Evolutionary conservation across 2,888 invertebrate species (phyloP).

Genomic region (Coenonympha arcania): DNA sequence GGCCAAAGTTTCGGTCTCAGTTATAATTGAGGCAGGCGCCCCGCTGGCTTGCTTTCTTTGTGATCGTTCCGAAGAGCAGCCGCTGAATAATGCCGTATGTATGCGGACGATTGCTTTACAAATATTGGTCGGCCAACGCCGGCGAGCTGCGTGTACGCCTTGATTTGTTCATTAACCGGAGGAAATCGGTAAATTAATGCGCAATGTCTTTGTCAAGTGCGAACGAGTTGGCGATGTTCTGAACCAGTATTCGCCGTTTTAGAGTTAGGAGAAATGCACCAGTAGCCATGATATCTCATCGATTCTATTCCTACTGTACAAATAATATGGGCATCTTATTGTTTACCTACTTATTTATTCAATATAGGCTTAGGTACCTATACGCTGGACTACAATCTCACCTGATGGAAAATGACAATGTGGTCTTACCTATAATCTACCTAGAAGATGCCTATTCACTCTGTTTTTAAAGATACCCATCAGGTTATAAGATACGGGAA

Average conservation of each 20-base stretch:
- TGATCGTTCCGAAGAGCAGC: conserved; percentile 31
- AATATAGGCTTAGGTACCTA: too few relatives aligned
- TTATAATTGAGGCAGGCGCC: conserved; percentile 65
- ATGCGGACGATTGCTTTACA: conserved; percentile 48
- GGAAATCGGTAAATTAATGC: conserved; percentile 20
- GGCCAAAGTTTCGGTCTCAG: conserved; percentile 40
- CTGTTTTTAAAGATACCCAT: too few relatives aligned
- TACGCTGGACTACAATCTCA: too few relatives aligned
- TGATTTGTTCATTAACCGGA: conserved; percentile 30
- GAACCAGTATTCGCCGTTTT: background rate
- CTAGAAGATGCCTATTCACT: too few relatives aligned
- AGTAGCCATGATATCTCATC: too few relatives aligned
- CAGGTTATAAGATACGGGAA: too few relatives aligned
- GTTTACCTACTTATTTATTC: too few relatives aligned
- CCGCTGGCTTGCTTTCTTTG: conserved; percentile 61
- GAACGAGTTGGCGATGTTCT: background rate
- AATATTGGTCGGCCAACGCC: conserved; percentile 49
- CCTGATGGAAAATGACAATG: too few relatives aligned
- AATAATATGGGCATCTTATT: too few relatives aligned
- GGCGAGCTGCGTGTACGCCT: conserved; percentile 26
- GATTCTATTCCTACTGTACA: too few relatives aligned
- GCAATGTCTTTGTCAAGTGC: conserved; percentile 5
- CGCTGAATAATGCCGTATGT: conserved; percentile 35
- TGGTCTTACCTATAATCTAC: too few relatives aligned
- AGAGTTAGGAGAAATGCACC: background rate